Evolutionary conservation across 2,113 vertebrate genomes (phyloP).

Genomic region (Gadus macrocephalus): DNA sequence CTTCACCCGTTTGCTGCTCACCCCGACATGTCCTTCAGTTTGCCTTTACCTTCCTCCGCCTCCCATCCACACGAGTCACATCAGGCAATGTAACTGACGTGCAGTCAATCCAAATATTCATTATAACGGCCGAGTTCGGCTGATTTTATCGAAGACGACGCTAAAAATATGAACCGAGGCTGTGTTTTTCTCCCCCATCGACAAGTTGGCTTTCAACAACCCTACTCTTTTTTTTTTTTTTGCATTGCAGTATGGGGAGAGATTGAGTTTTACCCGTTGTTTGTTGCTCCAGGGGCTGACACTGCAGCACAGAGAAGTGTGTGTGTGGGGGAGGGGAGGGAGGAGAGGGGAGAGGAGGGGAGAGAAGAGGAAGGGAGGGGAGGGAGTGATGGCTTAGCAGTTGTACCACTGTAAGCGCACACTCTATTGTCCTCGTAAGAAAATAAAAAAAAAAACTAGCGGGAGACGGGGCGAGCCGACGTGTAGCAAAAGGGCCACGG

Average conservation of each 20-base stretch:
- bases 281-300: constrained; percentile 61
- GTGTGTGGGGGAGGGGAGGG: constrained; percentile 8
- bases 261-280: constrained; percentile 5
- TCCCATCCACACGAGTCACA: no score
- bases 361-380: constrained; percentile 9
- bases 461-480: constrained; percentile 43
- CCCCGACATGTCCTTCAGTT: no score
- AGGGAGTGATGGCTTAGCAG: constrained; percentile 39
- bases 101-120: no score
- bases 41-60: no score
- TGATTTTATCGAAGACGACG: no score
- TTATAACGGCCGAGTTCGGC: no score
- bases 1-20: no score
- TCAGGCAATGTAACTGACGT: no score
- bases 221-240: not conserved
- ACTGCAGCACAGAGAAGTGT: constrained; percentile 43
- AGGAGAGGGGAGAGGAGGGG: not conserved
- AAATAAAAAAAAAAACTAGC: constrained; percentile 48
- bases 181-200: not conserved
- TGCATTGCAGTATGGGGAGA: not conserved
- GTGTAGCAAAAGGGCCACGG: constrained; percentile 10
- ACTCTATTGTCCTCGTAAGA: constrained; percentile 63
- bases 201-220: not conserved
- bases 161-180: not conserved
- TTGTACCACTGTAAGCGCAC: constrained; percentile 67